Evolutionary conservation across 2,797 vertebrate species (phyloP), one percentile per base, ranked within the genome.

Genomic region (Valencia hispanica): DNA sequence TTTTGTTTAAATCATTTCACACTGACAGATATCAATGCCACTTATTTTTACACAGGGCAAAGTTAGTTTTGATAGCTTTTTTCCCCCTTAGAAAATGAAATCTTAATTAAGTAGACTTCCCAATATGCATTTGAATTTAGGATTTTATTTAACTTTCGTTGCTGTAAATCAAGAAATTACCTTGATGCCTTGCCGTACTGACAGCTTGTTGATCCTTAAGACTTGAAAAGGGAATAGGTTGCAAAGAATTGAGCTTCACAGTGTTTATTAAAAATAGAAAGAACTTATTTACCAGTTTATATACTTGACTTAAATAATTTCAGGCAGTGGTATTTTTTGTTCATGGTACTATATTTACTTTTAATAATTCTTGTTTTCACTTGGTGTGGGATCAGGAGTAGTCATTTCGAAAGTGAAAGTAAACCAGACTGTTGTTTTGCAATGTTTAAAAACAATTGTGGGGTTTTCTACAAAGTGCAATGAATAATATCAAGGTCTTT

Each of bases 371-470:
- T 39, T 39, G 34, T 39, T 65, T 39, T 36, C 8, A 39, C 20
- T 2, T 30, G 78, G 1, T 5, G 0, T 20, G 30, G n/a, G 50
- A 63, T 74, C 7, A 76, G 50, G 79, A 65, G 22, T 43, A 27
- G 3, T 83, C 30, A 86, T 75, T 57, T 74, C 78, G 74, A 91
- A 90, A 88, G 79, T 79, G 85, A 89, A 91, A 86, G 74, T 81
- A 70, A 78, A 66, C 45, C 17, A 32, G 14, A 0, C 11, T 70
- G 4, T 34, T 1, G 12, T 57, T 4, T 74, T 25, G 0, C 15
- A 55, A 41, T 8, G 14, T 9, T 34, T 76, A 14, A 27, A 50
- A 8, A 25, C 32, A 43, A n/a, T 1, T 25, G 34, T 36, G 48
- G 32, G 32, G 5, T 5, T 65, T 63, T 65, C 4, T 25, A 2